These are phyloP conservation scores for Styela clava DNA, from an alignment of 23 tunicate genomes.

Conservation along the genomic window DNA sequence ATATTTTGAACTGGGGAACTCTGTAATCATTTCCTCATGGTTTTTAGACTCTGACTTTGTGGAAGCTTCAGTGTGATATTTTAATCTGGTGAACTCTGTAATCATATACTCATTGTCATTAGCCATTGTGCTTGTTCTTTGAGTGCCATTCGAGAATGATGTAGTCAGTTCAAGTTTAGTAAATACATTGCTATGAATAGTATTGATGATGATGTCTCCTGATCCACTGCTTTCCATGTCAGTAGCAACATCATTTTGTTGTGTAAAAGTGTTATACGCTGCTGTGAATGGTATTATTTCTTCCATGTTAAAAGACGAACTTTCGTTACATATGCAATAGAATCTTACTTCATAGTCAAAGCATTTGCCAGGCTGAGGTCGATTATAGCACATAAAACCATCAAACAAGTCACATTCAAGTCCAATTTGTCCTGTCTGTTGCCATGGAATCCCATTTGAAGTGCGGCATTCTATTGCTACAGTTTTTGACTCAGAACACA, in stretches of 20 bases:
- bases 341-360: slow-evolving; percentile 13
- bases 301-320: neutral
- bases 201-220: neutral
- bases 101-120: too few species aligned
- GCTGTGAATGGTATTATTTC: neutral
- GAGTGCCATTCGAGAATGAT: too few species aligned
- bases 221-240: neutral
- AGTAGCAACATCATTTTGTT: too few species aligned
- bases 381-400: slow-evolving; percentile 11
- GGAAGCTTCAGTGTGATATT: too few species aligned
- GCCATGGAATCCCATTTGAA: slow-evolving; percentile 1
- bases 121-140: too few species aligned
- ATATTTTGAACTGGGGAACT: too few species aligned
- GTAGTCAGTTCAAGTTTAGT: too few species aligned
- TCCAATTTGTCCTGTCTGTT: neutral
- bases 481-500: neutral
- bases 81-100: too few species aligned
- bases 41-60: too few species aligned
- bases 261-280: too few species aligned
- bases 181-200: neutral
- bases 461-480: slow-evolving; percentile 3
- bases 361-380: slow-evolving; percentile 10
- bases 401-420: neutral
- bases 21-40: too few species aligned
- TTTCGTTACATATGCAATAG: neutral